Evolutionary conservation across 2,113 vertebrate genomes (phyloP), one percentile per base, ranked within the genome.

Genomic region (Thomomys bottae): DNA sequence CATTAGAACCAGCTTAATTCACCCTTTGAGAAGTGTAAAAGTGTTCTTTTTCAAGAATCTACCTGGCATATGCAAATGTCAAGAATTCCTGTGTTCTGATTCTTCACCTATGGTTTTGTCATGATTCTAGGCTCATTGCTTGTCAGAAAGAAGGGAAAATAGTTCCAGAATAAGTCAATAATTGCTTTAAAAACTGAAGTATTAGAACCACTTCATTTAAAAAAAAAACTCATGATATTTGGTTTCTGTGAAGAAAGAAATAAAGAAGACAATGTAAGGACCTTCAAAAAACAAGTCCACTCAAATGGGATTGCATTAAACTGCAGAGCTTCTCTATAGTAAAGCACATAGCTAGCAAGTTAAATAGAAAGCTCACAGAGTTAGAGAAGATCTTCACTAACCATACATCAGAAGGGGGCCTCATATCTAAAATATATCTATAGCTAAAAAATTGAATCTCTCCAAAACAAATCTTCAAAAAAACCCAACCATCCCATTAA

Each of bases 221-320:
- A n/a, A n/a, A n/a, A n/a, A n/a, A n/a, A n/a, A 12, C n/a, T 93
- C 30, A 32, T 30, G 32, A 21, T 75, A 59, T 17, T 79, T 76
- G 14, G 26, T 78, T 89, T 95, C 77, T 15, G 28, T 61, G 77
- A 83, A 87, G 34, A 86, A 88, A 40, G 20, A 73, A 86, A 64
- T 75, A 63, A 67, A 49, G n/a, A 64, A 38, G n/a, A 68, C 38
- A 78, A 0, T 34, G 8, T 78, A 8, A 70, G 63, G 32, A n/a
- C 4, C 40, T n/a, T 89, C 49, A 76, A 34, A 80, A 40, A 32
- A 70, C 18, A 54, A 54, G 49, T 54, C 15, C 49, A n/a, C n/a
- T n/a, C n/a, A n/a, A n/a, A n/a, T n/a, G n/a, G n/a, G n/a, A n/a
- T n/a, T n/a, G n/a, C n/a, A n/a, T n/a, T n/a, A n/a, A n/a, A n/a